Percentiles rank a stretch among this genome's conserved stretches.
These are phyloP conservation scores for Nyleta sp. DNA, from an alignment of 2,888 invertebrate species.

Conservation along the genomic window DNA sequence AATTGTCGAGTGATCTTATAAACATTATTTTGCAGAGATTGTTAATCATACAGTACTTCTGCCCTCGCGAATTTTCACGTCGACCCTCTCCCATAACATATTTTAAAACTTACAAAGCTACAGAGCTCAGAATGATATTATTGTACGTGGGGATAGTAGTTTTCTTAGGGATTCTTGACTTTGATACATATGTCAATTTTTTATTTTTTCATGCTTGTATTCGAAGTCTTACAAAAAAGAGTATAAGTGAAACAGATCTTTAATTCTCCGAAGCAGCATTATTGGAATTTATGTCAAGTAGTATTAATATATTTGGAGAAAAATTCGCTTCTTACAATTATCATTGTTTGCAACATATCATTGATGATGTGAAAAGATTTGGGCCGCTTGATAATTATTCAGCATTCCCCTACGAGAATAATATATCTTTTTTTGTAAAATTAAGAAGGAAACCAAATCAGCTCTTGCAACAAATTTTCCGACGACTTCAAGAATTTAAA, in stretches of 20 bases:
- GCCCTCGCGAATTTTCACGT: slow-evolving; percentile 41
- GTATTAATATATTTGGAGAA: neutral
- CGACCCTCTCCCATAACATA: slow-evolving; percentile 7
- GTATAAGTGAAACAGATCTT: slow-evolving; percentile 1
- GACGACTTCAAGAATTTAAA: neutral
- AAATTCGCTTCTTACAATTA: slow-evolving; percentile 38
- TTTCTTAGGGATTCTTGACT: slow-evolving; percentile 23
- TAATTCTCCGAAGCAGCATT: slow-evolving; percentile 4
- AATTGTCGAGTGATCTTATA: slow-evolving; percentile 2
- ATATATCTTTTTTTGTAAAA: slow-evolving; percentile 10
- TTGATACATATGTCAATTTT: slow-evolving; percentile 20
- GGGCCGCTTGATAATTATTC: slow-evolving; percentile 35
- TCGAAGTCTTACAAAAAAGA: slow-evolving; percentile 21
- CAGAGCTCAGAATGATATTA: slow-evolving; percentile 12
- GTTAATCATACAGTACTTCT: neutral
- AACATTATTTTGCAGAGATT: slow-evolving; percentile 18
- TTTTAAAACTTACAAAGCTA: slow-evolving; percentile 24
- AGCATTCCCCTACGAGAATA: slow-evolving; percentile 36
- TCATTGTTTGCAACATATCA: slow-evolving; percentile 23
- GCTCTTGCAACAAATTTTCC: slow-evolving; percentile 10
- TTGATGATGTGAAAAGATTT: slow-evolving; percentile 24
- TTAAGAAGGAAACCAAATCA: slow-evolving; percentile 8
- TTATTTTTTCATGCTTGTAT: slow-evolving; percentile 33
- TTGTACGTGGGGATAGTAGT: slow-evolving; percentile 22
- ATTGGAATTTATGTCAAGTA: slow-evolving; percentile 13